Evolutionary conservation across 2,888 invertebrate genomes (phyloP), one percentile per base, ranked within the genome.

Genomic region (Drosophila putrida): DNA sequence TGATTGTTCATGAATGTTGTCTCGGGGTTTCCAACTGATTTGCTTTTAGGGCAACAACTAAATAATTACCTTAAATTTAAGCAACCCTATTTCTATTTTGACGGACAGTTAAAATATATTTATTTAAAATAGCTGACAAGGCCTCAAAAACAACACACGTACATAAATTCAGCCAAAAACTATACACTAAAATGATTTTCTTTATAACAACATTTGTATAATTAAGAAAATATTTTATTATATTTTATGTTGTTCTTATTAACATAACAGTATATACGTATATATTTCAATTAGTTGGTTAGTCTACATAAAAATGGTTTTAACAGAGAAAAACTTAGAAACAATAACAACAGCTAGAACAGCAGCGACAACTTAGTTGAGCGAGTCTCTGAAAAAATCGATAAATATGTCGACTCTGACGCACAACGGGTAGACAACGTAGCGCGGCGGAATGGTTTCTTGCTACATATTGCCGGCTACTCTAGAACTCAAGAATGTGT

Each of bases 341-440:
- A 41, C 35, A 69, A 41, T 39, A 54, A 41, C 53, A 53, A 50
- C 39, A 4, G 59, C 6, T 15, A 20, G 13, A 51, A 53, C 60
- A 43, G 51, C 79, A 41, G 20, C 35, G 35, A 72, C 58, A 68
- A 51, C 43, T 55, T 67, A 63, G 62, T 60, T 31, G 20, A 44
- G 41, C 46, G 46, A 58, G 54, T 15, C 49, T 60, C 71, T 77
- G 80, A 71, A 84, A 78, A 85, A 88, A 88, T 84, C 83, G 75
- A 83, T 83, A 86, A 77, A 75, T 82, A 72, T 75, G 83, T 83
- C 75, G 79, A 68, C 78, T 70, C 59, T 70, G 61, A 49, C 78
- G 54, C 77, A 63, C 60, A 49, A 64, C 59, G 57, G 41, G 62
- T 55, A 51, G 57, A 50, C 36, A 36, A 5, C 15, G 9, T 15